These are phyloP conservation scores for Raja brachyura DNA, from an alignment of 2,113 vertebrate genomes.

Conservation along the genomic window DNA sequence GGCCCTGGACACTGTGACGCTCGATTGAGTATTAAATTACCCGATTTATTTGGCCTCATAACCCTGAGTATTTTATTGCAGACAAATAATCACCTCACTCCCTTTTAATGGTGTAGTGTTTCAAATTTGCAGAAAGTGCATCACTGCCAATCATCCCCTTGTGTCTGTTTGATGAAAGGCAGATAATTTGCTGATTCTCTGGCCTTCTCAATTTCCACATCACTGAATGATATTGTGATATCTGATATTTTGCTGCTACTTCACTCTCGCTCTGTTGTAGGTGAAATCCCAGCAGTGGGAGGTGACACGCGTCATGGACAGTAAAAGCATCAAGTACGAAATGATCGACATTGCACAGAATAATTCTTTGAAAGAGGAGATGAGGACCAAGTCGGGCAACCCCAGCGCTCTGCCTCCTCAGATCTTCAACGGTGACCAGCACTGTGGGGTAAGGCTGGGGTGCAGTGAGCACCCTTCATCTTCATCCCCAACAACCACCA, in stretches of 20 bases:
- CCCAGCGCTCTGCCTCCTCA: slow-evolving; percentile 83
- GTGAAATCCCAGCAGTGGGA: slow-evolving; percentile 91
- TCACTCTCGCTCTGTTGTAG: slow-evolving; percentile 47
- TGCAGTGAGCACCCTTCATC: not conserved
- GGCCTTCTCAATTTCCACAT: not conserved
- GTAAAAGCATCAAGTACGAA: slow-evolving; percentile 81
- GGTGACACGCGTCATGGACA: slow-evolving; percentile 81
- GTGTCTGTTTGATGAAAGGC: not conserved
- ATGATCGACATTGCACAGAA: slow-evolving; percentile 87
- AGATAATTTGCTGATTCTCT: not conserved
- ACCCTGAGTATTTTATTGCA: not conserved
- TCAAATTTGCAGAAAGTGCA: not conserved
- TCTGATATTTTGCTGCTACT: not conserved
- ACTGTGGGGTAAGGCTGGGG: slow-evolving; percentile 74
- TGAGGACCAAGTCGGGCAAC: slow-evolving; percentile 79
- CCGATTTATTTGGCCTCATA: not conserved
- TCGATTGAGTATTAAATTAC: not conserved
- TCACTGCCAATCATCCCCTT: not conserved
- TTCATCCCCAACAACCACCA: not conserved
- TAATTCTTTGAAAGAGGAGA: slow-evolving; percentile 75
- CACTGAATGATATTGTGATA: too few species aligned
- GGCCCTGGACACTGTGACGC: not conserved
- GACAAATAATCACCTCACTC: not conserved
- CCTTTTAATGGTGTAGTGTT: not conserved
- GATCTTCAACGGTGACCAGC: slow-evolving; percentile 86